phyloP scores from a whole-genome alignment of 2,888 invertebrate species.

The Diplolepis rosae region DNA sequence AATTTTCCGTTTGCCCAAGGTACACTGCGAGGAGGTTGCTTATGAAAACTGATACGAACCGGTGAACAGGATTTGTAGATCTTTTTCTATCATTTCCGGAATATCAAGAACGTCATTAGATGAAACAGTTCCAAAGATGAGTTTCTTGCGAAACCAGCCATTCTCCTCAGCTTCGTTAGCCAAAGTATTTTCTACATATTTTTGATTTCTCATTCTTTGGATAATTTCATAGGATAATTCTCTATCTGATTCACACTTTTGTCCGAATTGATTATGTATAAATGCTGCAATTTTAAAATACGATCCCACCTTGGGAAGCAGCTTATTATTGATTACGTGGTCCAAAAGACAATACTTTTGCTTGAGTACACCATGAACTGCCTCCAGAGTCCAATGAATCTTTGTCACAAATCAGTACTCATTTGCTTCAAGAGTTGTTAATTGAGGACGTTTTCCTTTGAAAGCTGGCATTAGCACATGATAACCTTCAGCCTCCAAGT shows the following conservation, averaged over 20 bases:
- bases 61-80: conserved; percentile 45
- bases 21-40: too few relatives aligned
- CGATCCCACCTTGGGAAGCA: conserved; percentile 35
- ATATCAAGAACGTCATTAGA: conserved; percentile 26
- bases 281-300: conserved; percentile 33
- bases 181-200: conserved; percentile 42
- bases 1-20: too few relatives aligned
- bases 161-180: conserved; percentile 40
- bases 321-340: conserved; percentile 40
- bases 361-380: conserved; percentile 44
- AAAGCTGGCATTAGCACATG: conserved; percentile 37
- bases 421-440: conserved; percentile 43
- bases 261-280: conserved; percentile 32
- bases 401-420: conserved; percentile 46
- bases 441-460: conserved; percentile 34
- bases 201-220: conserved; percentile 37
- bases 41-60: conserved; percentile 49
- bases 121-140: conserved; percentile 21
- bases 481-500: conserved; percentile 34
- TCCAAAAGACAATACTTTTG: conserved; percentile 39
- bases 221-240: conserved; percentile 37
- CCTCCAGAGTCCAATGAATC: conserved; percentile 47
- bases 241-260: conserved; percentile 34
- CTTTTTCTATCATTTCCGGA: conserved; percentile 42
- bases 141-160: conserved; percentile 40